These are phyloP conservation scores for Todiramphus saurophagus DNA, from an alignment of 2,113 vertebrate species.

Conservation along the genomic window DNA sequence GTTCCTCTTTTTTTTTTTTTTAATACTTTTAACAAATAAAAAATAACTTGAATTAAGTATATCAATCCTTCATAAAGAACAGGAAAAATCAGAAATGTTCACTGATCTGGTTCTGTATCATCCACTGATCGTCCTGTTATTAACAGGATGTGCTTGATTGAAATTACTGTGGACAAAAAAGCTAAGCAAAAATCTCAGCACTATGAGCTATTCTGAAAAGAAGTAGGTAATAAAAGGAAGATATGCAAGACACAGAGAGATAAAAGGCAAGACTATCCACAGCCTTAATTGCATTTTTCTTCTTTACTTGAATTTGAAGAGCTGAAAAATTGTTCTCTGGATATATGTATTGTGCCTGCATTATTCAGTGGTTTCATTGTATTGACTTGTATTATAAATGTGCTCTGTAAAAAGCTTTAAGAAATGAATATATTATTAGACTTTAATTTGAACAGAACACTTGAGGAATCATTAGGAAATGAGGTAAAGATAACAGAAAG, in stretches of 20 bases:
- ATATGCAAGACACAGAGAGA: neutral
- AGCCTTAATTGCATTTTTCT: neutral
- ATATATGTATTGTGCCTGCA: neutral
- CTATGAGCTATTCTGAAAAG: neutral
- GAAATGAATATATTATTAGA: neutral
- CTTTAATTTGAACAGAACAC: slow-evolving; percentile 26
- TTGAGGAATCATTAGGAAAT: slow-evolving; percentile 43
- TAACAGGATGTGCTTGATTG: too few species aligned
- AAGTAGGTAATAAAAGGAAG: neutral
- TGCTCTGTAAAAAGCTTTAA: neutral
- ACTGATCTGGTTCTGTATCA: neutral
- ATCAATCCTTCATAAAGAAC: neutral
- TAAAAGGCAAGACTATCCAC: neutral
- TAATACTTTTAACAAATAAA: neutral
- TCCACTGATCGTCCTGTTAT: neutral
- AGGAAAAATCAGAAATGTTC: neutral
- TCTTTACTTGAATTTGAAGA: neutral
- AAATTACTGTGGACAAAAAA: neutral
- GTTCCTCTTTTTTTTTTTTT: neutral
- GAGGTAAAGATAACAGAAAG: slow-evolving; percentile 6
- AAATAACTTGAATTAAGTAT: neutral
- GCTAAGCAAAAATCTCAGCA: neutral
- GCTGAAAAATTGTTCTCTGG: neutral
- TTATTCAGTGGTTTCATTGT: slow-evolving; percentile 1
- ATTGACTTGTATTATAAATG: neutral